A percentile compares a stretch with the other conserved stretches of the same genome.
These are phyloP conservation scores for Diadegma fenestrale DNA, from an alignment of 2,888 invertebrate genomes.

Conservation along the genomic window DNA sequence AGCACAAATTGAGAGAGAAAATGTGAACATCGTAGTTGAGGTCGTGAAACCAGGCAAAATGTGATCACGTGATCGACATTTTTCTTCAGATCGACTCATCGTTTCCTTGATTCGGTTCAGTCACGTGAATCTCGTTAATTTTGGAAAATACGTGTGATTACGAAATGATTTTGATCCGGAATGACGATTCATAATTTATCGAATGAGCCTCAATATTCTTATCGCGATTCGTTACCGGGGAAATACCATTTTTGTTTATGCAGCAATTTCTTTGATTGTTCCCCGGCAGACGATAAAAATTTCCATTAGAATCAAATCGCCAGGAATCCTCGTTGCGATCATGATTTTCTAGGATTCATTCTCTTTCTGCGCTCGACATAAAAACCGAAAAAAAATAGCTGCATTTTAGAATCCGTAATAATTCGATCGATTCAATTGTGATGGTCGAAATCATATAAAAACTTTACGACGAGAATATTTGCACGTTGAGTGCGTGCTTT, in stretches of 20 bases:
- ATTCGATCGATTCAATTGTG: slow-evolving; percentile 7
- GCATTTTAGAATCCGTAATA: neutral
- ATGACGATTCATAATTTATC: slow-evolving; percentile 57
- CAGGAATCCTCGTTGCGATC: neutral
- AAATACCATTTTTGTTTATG: neutral
- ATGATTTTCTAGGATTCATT: neutral
- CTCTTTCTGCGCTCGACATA: neutral
- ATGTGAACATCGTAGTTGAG: neutral
- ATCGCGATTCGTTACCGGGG: neutral
- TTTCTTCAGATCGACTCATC: neutral
- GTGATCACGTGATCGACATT: neutral
- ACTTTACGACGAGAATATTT: slow-evolving; percentile 39
- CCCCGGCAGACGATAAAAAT: neutral
- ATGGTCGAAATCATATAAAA: slow-evolving; percentile 48
- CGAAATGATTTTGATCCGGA: slow-evolving; percentile 15
- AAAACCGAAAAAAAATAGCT: neutral
- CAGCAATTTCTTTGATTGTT: neutral
- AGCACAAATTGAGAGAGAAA: neutral
- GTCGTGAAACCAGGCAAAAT: neutral
- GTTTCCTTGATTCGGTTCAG: neutral
- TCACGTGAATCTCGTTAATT: neutral
- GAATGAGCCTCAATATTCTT: neutral
- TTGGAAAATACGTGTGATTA: neutral
- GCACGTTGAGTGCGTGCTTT: slow-evolving; percentile 40
- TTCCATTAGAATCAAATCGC: neutral